A percentile compares a stretch with the other conserved stretches of the same genome.
phyloP scores from a whole-genome alignment of 2,888 invertebrate species.

The Anoplius nigerrimus region DNA sequence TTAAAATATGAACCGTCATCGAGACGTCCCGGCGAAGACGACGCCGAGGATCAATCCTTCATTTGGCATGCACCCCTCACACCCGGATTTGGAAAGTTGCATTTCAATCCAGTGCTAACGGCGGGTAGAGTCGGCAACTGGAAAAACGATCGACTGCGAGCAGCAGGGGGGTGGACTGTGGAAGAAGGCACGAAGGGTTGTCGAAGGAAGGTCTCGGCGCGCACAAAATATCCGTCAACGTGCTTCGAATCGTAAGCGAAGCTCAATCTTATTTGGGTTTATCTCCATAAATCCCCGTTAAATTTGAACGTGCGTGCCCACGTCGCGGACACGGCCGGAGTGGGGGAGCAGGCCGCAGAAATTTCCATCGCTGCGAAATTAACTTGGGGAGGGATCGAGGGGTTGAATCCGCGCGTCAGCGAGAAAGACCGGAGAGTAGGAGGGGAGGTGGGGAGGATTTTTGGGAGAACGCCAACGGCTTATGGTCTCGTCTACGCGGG shows the following conservation, averaged over 20 bases:
- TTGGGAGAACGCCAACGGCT: too few relatives aligned
- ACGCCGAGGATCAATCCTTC: background rate
- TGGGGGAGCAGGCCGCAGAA: slow-evolving; percentile 20
- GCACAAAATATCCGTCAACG: slow-evolving; percentile 49
- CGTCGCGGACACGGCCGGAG: background rate
- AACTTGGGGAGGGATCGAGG: slow-evolving; percentile 17
- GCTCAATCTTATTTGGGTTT: slow-evolving; percentile 58
- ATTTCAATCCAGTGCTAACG: slow-evolving; percentile 40
- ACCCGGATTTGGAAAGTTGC: slow-evolving; percentile 39
- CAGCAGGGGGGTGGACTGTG: slow-evolving; percentile 8
- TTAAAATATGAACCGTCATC: too few relatives aligned
- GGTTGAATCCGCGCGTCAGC: too few relatives aligned
- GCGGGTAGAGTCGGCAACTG: background rate
- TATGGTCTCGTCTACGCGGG: too few relatives aligned
- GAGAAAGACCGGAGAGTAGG: too few relatives aligned
- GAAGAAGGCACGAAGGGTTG: background rate
- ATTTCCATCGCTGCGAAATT: slow-evolving; percentile 49
- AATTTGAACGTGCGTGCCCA: slow-evolving; percentile 47
- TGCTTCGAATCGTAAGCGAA: slow-evolving; percentile 46
- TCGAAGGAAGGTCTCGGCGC: slow-evolving; percentile 6
- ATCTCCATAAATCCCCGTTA: slow-evolving; percentile 61
- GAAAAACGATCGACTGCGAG: slow-evolving; percentile 6
- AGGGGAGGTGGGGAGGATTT: too few relatives aligned
- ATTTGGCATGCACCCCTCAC: slow-evolving; percentile 28
- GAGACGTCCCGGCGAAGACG: too few relatives aligned